Evolutionary conservation across 2,888 invertebrate genomes (phyloP).

Genomic region (Leptopilina syphax): DNA sequence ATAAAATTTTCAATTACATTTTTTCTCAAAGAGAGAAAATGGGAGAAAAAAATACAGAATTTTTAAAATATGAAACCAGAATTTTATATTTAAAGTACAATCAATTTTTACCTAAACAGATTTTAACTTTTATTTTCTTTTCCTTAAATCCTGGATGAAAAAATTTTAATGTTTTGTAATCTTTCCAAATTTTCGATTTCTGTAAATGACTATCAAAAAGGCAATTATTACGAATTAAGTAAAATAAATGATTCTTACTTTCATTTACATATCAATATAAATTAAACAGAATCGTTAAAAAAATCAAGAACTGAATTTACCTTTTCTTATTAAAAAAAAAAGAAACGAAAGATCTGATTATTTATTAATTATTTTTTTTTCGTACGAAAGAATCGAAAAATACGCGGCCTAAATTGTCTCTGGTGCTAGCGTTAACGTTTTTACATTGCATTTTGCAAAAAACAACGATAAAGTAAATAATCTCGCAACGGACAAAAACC

Average conservation of each 20-base stretch:
- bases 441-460: not conserved
- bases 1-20: too few species aligned
- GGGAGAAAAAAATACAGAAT: too few species aligned
- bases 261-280: not conserved
- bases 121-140: too few species aligned
- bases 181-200: too few species aligned
- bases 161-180: too few species aligned
- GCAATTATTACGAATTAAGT: too few species aligned
- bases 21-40: too few species aligned
- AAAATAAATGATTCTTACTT: not conserved
- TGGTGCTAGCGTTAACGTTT: constrained; percentile 38
- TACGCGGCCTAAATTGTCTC: constrained; percentile 37
- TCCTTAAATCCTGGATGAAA: too few species aligned
- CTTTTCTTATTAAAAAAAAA: not conserved
- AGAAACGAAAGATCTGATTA: constrained; percentile 37
- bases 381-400: constrained; percentile 4
- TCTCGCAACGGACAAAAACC: constrained; percentile 18
- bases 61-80: too few species aligned
- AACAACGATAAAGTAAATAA: constrained; percentile 23
- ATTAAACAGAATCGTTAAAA: not conserved
- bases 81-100: too few species aligned
- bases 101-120: too few species aligned
- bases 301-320: not conserved
- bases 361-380: constrained; percentile 19
- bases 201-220: too few species aligned